These are phyloP conservation scores for Ladona fulva DNA, from an alignment of 1,140 invertebrate species.

Conservation along the genomic window DNA sequence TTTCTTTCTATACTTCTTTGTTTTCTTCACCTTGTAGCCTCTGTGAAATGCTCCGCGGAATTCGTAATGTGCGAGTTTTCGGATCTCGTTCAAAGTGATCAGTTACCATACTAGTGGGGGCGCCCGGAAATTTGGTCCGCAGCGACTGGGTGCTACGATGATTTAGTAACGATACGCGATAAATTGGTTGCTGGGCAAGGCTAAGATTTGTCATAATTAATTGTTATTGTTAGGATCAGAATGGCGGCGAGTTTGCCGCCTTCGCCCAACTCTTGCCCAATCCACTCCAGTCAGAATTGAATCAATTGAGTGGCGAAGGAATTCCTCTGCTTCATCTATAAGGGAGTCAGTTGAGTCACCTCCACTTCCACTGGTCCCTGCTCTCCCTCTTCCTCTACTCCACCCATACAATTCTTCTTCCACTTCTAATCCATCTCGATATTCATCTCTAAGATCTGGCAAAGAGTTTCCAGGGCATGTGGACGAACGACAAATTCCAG, in stretches of 20 bases:
- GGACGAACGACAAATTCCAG: neutral
- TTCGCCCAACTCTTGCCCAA: conserved; percentile 19
- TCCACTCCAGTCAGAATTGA: conserved; percentile 43
- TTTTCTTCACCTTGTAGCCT: no score
- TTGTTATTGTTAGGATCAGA: no score
- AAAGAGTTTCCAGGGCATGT: conserved; percentile 40
- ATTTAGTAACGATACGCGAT: no score
- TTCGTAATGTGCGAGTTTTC: no score
- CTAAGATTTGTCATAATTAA: no score
- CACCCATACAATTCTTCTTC: neutral
- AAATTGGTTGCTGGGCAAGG: no score
- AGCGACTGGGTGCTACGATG: no score
- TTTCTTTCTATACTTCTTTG: no score
- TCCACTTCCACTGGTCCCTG: conserved; percentile 41
- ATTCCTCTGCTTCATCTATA: conserved; percentile 62
- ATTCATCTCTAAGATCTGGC: conserved; percentile 48
- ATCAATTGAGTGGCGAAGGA: conserved; percentile 59
- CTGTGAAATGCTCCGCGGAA: no score
- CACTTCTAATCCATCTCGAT: neutral
- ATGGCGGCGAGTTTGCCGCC: conserved; percentile 28
- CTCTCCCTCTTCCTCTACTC: neutral
- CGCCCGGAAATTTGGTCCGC: no score
- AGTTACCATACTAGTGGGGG: no score
- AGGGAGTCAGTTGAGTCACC: conserved; percentile 62
- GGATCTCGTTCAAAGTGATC: no score